Conservation (phyloP, 1,140 invertebrate species). For the Leguminivora glycinivorella region DNA sequence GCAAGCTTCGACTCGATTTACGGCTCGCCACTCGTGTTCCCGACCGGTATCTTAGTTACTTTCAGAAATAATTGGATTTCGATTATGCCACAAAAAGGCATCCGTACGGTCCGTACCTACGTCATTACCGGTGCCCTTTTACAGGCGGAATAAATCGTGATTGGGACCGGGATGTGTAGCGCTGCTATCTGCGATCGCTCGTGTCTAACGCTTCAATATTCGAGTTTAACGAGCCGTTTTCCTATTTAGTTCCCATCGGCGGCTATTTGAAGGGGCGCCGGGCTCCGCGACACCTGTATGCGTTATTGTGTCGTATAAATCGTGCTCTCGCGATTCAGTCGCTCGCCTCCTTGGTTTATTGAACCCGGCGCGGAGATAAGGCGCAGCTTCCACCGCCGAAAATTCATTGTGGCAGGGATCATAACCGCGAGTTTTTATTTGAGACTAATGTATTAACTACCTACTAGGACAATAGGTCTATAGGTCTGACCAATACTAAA, state of each 20-base stretch:
- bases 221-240: conserved; percentile 48
- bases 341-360: conserved; percentile 65
- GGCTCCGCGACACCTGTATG: conserved; percentile 71
- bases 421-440: background rate
- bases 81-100: conserved; percentile 65
- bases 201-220: conserved; percentile 55
- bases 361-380: conserved; percentile 67
- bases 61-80: conserved; percentile 77
- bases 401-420: conserved; percentile 30
- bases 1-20: conserved; percentile 73
- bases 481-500: background rate
- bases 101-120: conserved; percentile 44
- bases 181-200: conserved; percentile 51
- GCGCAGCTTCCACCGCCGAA: conserved; percentile 51
- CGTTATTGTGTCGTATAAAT: conserved; percentile 75
- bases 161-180: conserved; percentile 51
- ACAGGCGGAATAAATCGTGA: conserved; percentile 68
- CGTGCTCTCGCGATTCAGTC: conserved; percentile 57
- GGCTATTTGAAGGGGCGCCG: conserved; percentile 66
- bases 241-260: conserved; percentile 65
- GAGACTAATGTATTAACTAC: background rate
- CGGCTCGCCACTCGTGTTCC: conserved; percentile 49
- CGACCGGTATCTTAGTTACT: conserved; percentile 69
- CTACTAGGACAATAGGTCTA: background rate
- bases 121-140: conserved; percentile 74